Evolutionary conservation across 2,888 invertebrate species (phyloP).

Genomic region (Hyles lineata): DNA sequence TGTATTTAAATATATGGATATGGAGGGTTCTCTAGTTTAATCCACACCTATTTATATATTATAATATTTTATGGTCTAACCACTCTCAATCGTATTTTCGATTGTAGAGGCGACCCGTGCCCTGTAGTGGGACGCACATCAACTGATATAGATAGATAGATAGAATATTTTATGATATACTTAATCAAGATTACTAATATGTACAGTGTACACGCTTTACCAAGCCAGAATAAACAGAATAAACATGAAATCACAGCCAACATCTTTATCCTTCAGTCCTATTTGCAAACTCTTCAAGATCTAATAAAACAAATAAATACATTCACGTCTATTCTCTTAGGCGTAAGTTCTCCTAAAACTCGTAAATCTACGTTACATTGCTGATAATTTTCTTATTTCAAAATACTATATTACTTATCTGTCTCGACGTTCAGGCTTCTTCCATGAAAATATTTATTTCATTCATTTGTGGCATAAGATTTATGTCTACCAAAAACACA

Average conservation of each 20-base stretch:
- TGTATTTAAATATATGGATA: too few relatives aligned
- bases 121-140: too few relatives aligned
- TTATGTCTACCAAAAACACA: constrained; percentile 26
- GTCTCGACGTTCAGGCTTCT: not conserved
- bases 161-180: too few relatives aligned
- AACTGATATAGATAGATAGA: too few relatives aligned
- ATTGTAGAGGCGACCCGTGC: too few relatives aligned
- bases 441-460: constrained; percentile 15
- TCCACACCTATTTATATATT: too few relatives aligned
- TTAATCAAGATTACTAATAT: too few relatives aligned
- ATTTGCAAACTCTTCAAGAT: not conserved
- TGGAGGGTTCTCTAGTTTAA: too few relatives aligned
- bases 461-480: constrained; percentile 28
- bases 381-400: constrained; percentile 9
- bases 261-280: not conserved
- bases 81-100: too few relatives aligned
- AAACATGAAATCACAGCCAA: not conserved
- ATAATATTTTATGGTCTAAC: too few relatives aligned
- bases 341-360: not conserved
- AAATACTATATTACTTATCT: constrained; percentile 8
- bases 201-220: too few relatives aligned
- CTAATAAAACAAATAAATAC: not conserved
- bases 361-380: not conserved
- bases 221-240: too few relatives aligned
- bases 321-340: not conserved